Conservation (phyloP, 2,888 invertebrate species). For the Odontocerum albicorne region DNA sequence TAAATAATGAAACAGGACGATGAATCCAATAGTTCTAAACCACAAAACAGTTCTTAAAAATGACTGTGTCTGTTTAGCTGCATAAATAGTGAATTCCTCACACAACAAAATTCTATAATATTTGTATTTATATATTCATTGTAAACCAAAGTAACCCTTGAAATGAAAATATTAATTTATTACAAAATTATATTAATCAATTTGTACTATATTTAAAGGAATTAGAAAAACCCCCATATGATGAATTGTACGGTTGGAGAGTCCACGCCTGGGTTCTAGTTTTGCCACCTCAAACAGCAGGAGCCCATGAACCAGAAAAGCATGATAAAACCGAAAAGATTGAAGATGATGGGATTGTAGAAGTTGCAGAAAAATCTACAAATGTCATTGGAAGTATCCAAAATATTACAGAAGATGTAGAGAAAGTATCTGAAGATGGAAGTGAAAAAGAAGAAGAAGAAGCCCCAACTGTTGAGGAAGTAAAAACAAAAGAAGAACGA, state of each 20-base stretch:
- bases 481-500: not conserved
- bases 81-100: no score
- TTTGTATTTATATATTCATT: no score
- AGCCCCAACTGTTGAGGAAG: not conserved
- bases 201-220: no score
- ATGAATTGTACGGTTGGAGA: slow-evolving; percentile 67
- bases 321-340: not conserved
- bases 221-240: slow-evolving; percentile 64
- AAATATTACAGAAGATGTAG: slow-evolving; percentile 40
- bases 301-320: not conserved
- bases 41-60: no score
- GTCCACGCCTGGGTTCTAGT: slow-evolving; percentile 86
- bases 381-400: slow-evolving; percentile 42
- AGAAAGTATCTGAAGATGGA: not conserved
- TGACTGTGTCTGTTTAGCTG: no score
- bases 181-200: not conserved
- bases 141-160: no score
- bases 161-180: not conserved
- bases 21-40: no score
- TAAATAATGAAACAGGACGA: no score
- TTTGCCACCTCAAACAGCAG: slow-evolving; percentile 48
- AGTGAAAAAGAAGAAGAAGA: not conserved
- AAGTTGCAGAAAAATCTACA: not conserved
- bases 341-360: not conserved
- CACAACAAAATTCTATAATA: no score